Base-by-base conservation (phyloP, 2,797 vertebrate genomes). In the Lophotriccus pileatus region DNA sequence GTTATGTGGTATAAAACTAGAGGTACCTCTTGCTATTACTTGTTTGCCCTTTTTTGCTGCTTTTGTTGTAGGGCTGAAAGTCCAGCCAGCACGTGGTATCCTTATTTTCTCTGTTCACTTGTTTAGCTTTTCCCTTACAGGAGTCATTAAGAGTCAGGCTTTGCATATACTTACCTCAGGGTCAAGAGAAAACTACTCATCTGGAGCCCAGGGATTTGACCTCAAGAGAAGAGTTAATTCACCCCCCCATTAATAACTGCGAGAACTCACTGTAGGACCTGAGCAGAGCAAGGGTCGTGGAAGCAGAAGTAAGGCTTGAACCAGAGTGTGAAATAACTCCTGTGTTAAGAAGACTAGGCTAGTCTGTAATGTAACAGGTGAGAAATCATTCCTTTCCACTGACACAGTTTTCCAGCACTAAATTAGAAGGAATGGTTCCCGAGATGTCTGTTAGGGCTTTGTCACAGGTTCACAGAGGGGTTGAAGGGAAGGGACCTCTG, bases 61-160 rank as follows among this genome's bases (percentile, higher is more conserved):
- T 93, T 81, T 73, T 10, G 1, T 50, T 11, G 3, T 47, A 68
- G 77, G 52, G 76, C 50, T 90, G 37, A 19, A 87, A 79, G 37
- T 73, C 55, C 52, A 82, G 44, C 39, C 78, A 89, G 77, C 14
- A 13, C 36, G 46, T 44, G 56, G 53, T 49, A 58, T 53, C 56
- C 41, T 85, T 88, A 83, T 41, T 91, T 92, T 84, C 86, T 90
- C 23, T 89, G 28, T 67, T 79, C 46, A 84, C 87, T 81, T 92
- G 47, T 69, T 96, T 90, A 77, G 55, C 28, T 92, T 92, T 92
- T 82, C 59, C 66, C 20, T 72, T 89, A 32, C 27, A 76, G 66
- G 43, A 82, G n/a, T 90, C 49, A 64, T 90, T 88, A 93, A 72
- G 56, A 84, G 63, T 66, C 30, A 74, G 52, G 47, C 60, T 36